These are phyloP conservation scores for Idris sp. DNA, from an alignment of 1,140 invertebrate species.

Conservation along the genomic window DNA sequence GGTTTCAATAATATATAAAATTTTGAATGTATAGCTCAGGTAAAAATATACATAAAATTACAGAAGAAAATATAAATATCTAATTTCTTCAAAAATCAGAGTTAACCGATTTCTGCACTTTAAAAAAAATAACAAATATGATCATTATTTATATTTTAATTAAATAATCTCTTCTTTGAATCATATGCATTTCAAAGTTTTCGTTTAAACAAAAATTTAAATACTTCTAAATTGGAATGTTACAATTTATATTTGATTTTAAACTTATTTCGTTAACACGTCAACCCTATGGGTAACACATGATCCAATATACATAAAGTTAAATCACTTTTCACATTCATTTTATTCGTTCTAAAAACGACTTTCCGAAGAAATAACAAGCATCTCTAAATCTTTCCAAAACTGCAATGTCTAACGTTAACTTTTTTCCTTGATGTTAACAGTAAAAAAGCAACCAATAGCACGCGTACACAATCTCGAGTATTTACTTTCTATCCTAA, in stretches of 20 bases:
- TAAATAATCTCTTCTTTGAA: no score
- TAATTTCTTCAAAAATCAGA: no score
- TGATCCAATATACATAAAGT: slow-evolving; percentile 30
- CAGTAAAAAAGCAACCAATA: slow-evolving; percentile 42
- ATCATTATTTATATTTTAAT: no score
- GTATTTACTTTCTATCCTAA: slow-evolving; percentile 53
- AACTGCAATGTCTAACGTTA: slow-evolving; percentile 32
- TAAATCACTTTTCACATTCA: slow-evolving; percentile 19
- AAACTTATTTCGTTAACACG: slow-evolving; percentile 9
- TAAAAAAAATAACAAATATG: no score
- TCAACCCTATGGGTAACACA: slow-evolving; percentile 13
- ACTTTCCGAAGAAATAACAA: slow-evolving; percentile 39
- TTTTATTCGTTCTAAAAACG: slow-evolving; percentile 35
- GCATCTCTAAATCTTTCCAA: slow-evolving; percentile 30
- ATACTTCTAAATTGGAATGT: no score
- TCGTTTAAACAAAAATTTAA: no score
- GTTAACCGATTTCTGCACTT: no score
- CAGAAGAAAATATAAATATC: no score
- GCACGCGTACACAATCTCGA: slow-evolving; percentile 21
- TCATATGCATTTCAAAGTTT: no score
- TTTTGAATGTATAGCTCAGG: no score
- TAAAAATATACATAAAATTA: no score
- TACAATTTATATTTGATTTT: slow-evolving; percentile 2
- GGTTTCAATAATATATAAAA: no score
- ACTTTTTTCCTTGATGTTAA: slow-evolving; percentile 44